Evolutionary conservation across 2,797 vertebrate species (phyloP).

Genomic region (Phoebastria nigripes): DNA sequence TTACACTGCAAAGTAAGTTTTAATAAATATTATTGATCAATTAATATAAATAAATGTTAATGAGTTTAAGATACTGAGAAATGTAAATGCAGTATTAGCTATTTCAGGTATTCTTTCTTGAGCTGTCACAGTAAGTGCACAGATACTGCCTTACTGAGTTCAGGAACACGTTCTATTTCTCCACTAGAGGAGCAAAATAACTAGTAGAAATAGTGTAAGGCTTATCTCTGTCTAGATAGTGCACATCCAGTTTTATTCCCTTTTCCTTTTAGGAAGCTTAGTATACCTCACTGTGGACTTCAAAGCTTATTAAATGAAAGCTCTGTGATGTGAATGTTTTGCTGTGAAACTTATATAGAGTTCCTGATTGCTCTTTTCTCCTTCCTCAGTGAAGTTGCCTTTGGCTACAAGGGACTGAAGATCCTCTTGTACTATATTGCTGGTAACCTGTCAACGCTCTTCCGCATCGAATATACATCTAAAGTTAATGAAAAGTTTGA

Average conservation of each 20-base stretch:
- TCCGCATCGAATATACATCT: conserved; percentile 90
- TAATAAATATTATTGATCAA: neutral
- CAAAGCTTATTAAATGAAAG: neutral
- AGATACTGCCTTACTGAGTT: neutral
- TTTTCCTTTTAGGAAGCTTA: neutral
- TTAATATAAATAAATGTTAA: neutral
- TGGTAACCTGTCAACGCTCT: conserved; percentile 91
- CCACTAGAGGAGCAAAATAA: neutral
- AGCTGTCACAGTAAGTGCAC: neutral
- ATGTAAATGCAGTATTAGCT: neutral
- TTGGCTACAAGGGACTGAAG: conserved; percentile 97
- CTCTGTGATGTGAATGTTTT: neutral
- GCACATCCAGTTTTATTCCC: neutral
- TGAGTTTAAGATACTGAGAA: neutral
- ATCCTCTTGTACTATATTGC: conserved; percentile 89
- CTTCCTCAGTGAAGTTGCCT: conserved; percentile 88
- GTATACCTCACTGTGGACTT: neutral
- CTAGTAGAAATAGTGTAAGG: neutral
- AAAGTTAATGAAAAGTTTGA: conserved; percentile 94
- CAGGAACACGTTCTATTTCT: neutral
- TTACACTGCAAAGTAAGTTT: neutral
- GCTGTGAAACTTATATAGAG: neutral
- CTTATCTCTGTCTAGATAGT: neutral
- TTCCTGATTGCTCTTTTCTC: conserved; percentile 9
- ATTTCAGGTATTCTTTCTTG: neutral